Percentiles rank a stretch among this genome's conserved stretches.
phyloP scores from a whole-genome alignment of 2,797 vertebrate genomes.

The Poeciliopsis gracilis region DNA sequence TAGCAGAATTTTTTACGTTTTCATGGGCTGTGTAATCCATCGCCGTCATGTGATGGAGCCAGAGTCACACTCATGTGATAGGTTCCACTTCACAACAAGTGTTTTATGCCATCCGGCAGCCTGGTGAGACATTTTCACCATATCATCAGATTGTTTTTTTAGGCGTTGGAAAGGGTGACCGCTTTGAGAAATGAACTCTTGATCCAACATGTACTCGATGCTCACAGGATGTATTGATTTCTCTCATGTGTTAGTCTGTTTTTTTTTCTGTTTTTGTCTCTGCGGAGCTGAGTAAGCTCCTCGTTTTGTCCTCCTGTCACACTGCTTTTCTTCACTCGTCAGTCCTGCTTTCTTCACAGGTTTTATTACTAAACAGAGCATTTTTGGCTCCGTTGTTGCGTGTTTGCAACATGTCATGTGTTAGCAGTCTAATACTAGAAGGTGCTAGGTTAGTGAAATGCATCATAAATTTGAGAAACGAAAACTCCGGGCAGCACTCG shows the following conservation, averaged over 20 bases:
- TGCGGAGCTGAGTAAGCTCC: slow-evolving; percentile 27
- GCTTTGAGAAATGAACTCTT: slow-evolving; percentile 12
- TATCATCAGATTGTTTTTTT: background rate
- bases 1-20: slow-evolving; percentile 2
- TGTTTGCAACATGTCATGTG: slow-evolving; percentile 68
- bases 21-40: background rate
- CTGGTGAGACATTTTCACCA: slow-evolving; percentile 4
- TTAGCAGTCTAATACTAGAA: slow-evolving; percentile 22
- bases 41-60: slow-evolving; percentile 8
- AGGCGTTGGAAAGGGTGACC: slow-evolving; percentile 19
- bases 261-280: slow-evolving; percentile 12
- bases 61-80: slow-evolving; percentile 3
- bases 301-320: slow-evolving; percentile 2
- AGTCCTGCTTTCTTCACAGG: background rate
- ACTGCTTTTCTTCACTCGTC: background rate
- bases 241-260: slow-evolving; percentile 13
- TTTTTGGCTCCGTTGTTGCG: slow-evolving; percentile 47
- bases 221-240: slow-evolving; percentile 38
- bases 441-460: slow-evolving; percentile 17
- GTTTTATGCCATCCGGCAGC: background rate
- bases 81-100: slow-evolving; percentile 6
- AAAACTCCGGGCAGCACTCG: background rate
- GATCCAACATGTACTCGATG: slow-evolving; percentile 10
- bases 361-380: slow-evolving; percentile 6
- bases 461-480: slow-evolving; percentile 12